A percentile compares a stretch with the other conserved stretches of the same genome.
Conservation (phyloP, 2,797 vertebrate genomes). For the Hylomyscus alleni region DNA sequence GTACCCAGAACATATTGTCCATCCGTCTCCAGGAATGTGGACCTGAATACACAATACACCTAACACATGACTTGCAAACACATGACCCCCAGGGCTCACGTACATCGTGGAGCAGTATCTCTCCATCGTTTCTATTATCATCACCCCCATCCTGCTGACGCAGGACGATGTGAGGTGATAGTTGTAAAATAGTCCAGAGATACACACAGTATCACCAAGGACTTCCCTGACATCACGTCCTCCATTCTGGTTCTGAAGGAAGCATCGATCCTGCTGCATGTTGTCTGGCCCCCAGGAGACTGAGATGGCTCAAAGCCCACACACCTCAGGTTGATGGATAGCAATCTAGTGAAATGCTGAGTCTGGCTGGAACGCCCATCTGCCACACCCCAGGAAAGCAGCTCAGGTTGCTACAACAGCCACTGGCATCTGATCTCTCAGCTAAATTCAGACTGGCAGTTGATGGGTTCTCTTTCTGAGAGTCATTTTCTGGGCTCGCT, state of each 20-base stretch:
- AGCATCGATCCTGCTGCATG: background rate
- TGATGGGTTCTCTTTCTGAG: background rate
- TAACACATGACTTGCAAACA: background rate
- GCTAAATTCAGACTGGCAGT: conserved; percentile 8
- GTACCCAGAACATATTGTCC: background rate
- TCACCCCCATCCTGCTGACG: background rate
- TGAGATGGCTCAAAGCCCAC: conserved; percentile 1
- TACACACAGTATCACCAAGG: background rate
- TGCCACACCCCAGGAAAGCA: background rate
- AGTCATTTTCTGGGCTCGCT: background rate
- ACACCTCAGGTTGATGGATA: conserved; percentile 40
- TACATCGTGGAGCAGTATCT: background rate
- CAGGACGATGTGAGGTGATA: background rate
- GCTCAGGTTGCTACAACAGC: background rate
- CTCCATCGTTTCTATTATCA: background rate
- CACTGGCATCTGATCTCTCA: background rate
- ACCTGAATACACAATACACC: background rate
- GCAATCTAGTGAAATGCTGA: conserved; percentile 40
- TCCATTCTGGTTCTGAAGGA: background rate
- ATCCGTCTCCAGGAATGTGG: background rate
- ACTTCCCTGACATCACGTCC: background rate
- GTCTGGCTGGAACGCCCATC: background rate
- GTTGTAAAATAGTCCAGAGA: background rate
- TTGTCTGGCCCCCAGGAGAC: background rate
- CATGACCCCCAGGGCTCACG: background rate